These are phyloP conservation scores for Sinelater perroti DNA, from an alignment of 2,888 invertebrate genomes.

Conservation along the genomic window DNA sequence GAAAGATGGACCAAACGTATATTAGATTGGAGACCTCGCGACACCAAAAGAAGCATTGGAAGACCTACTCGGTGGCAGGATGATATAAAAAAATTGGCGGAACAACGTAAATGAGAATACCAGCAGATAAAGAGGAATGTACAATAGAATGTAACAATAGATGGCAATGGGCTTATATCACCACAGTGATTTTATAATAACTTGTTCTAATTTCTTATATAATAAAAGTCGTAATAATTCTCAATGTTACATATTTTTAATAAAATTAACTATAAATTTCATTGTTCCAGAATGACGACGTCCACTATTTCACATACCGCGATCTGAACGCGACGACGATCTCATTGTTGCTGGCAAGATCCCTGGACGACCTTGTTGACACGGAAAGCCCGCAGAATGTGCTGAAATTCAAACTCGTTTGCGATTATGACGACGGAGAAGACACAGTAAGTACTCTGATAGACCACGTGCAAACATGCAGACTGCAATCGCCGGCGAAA, in stretches of 20 bases:
- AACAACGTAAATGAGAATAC: no score
- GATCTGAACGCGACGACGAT: slow-evolving; percentile 82
- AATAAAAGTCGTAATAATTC: no score
- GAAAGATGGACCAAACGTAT: no score
- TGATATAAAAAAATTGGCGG: no score
- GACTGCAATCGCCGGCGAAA: not conserved
- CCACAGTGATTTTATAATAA: not conserved
- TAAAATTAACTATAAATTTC: slow-evolving; percentile 7
- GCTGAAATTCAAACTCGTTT: slow-evolving; percentile 82
- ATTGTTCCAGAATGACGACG: slow-evolving; percentile 70
- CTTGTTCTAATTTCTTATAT: slow-evolving; percentile 5
- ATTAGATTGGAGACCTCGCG: no score
- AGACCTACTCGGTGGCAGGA: no score
- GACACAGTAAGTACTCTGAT: slow-evolving; percentile 66
- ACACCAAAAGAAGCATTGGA: no score
- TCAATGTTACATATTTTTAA: not conserved
- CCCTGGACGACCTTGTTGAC: slow-evolving; percentile 83
- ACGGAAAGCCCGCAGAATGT: slow-evolving; percentile 81
- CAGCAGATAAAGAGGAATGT: no score
- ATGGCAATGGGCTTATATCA: no score
- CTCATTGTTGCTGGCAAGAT: slow-evolving; percentile 77
- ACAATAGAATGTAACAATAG: no score
- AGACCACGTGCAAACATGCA: no score
- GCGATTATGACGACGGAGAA: slow-evolving; percentile 74
- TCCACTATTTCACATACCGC: slow-evolving; percentile 75